Evolutionary conservation across 2,113 vertebrate species (phyloP), one percentile per base, ranked within the genome.

Genomic region (Himantopus leucocephalus): DNA sequence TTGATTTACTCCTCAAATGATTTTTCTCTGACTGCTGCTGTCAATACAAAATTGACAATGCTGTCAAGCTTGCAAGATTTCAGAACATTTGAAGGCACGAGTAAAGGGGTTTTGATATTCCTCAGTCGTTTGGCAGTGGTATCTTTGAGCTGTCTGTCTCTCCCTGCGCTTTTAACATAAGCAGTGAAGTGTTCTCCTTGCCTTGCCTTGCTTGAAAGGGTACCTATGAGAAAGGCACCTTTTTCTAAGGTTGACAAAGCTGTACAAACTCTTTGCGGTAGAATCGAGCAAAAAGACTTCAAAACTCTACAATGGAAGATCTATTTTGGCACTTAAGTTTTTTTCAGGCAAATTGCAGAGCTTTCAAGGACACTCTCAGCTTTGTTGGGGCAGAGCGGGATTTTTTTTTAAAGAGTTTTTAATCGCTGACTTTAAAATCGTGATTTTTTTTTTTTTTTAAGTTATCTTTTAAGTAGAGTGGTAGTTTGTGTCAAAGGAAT

Each of bases 21-120:
- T 94, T 96, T 95, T 88, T 90, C 55, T 92, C 84, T 93, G 89
- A 91, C 92, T 91, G 91, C 89, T 93, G 58, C 67, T 97, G 90
- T 93, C 97, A 95, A 97, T 97, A 94, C 63, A 83, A 67, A 96
- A 97, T 95, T 95, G 94, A 90, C 78, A 90, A 79, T 30, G 41
- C 87, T 97, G 94, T 96, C 94, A 96, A 91, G 89, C 83, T 91
- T 58, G 71, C 48, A 84, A 92, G 92, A 87, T 90, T 80, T 96
- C 78, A 91, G 84, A 85, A 73, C 83, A 92, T 85, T 58, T 94
- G 81, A 96, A 91, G 66, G 77, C 77, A 67, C 0, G 1, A 90
- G 50, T 72, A 90, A 91, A 79, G 30, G 62, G 41, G 5, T 70
- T 96, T 95, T 97, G 89, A 90, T 90, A 88, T 94, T 93, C 53